These are phyloP conservation scores for Ciconia nigra DNA, from an alignment of 2,797 vertebrate genomes.

Conservation along the genomic window DNA sequence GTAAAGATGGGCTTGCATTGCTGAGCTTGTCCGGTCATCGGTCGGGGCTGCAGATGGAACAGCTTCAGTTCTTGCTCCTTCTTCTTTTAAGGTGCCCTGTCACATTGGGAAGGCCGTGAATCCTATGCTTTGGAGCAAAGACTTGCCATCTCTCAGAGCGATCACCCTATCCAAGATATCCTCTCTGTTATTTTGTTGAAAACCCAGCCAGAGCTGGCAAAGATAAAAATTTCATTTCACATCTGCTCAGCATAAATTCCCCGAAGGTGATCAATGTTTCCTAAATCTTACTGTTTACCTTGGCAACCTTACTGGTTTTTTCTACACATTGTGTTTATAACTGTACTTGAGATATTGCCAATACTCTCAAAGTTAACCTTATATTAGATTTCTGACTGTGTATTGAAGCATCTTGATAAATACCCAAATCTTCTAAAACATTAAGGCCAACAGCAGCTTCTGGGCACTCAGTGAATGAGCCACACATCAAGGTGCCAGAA, in stretches of 20 bases:
- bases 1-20: not conserved
- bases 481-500: not conserved
- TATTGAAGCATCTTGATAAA: not conserved
- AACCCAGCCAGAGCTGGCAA: not conserved
- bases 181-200: not conserved
- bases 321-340: not conserved
- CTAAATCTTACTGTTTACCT: not conserved
- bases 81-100: not conserved
- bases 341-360: not conserved
- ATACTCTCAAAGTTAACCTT: not conserved
- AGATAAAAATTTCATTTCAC: not conserved
- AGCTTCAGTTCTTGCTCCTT: not conserved
- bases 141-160: not conserved
- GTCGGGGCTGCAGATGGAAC: not conserved
- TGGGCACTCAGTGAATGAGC: not conserved
- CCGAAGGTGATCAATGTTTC: not conserved
- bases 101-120: not conserved
- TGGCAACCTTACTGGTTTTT: not conserved
- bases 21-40: accelerated
- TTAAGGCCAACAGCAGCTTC: not conserved
- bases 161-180: not conserved
- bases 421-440: not conserved
- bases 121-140: not conserved
- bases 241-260: not conserved
- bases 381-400: not conserved